Evolutionary conservation across 2,113 vertebrate species (phyloP).

Genomic region (Cercopithecus mona): DNA sequence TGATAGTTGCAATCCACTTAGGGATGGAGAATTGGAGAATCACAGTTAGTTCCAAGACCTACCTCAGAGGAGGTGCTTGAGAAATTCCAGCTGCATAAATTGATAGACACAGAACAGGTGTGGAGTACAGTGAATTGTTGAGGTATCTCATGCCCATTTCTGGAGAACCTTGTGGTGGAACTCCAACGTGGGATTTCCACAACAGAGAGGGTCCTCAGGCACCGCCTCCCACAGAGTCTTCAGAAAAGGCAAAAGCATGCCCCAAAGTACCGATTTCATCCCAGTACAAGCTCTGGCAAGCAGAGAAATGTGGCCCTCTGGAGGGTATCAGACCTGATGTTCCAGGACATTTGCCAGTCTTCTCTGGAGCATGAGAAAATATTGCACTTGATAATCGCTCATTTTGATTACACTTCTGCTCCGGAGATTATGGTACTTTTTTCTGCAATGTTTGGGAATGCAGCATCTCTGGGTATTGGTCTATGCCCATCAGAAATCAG

Average conservation of each 20-base stretch:
- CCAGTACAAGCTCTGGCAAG: not conserved
- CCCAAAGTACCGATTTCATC: not conserved
- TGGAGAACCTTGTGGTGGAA: not conserved
- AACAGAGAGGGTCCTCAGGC: not conserved
- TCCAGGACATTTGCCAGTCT: conserved; percentile 62
- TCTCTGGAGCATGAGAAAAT: conserved; percentile 68
- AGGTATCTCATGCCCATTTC: not conserved
- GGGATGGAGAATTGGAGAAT: not conserved
- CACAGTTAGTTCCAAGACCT: not conserved
- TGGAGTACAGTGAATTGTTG: not conserved
- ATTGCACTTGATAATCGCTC: conserved; percentile 54
- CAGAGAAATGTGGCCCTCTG: conserved; percentile 6
- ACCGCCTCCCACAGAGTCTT: not conserved
- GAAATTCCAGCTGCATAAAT: not conserved
- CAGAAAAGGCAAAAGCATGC: not conserved
- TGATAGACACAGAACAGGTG: not conserved
- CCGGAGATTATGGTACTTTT: conserved; percentile 22
- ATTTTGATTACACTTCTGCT: conserved; percentile 71
- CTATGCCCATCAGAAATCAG: conserved; percentile 75
- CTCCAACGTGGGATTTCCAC: not conserved
- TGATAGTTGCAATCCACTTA: not conserved
- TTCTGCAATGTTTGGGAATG: conserved; percentile 70
- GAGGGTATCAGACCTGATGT: not conserved
- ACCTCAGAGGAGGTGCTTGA: not conserved
- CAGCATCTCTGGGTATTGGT: conserved; percentile 72